Base-by-base conservation (phyloP, 2,113 vertebrate species). In the Phycodurus eques region DNA sequence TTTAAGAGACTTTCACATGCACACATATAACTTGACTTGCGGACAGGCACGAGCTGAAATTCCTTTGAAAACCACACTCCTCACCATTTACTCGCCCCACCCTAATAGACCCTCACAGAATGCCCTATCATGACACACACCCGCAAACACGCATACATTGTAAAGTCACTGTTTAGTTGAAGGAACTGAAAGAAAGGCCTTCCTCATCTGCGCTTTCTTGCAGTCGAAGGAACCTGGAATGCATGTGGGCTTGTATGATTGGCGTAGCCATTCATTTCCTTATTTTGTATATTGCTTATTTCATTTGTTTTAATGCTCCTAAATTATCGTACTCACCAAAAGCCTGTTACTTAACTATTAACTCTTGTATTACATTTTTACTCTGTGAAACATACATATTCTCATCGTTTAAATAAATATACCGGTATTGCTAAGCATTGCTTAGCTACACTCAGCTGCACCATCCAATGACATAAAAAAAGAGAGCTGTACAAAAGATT, bases 151-250 rank as follows among this genome's bases (percentile, higher is more conserved):
- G 39, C 72, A 64, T 75, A 78, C 71, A 76, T 67, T 70, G 67
- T 68, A 64, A 68, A 76, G 72, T 76, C 68, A 46, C 8, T 77
- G 72, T 86, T 86, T 84, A 81, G 80, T 73, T 87, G 75, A 73
- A 75, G 88, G 88, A 89, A 89, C 80, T 85, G 85, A 89, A 88
- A 89, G 80, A 83, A 39, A 80, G 71, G 68, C 70, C 87, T 90
- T 87, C 85, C 84, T 86, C 83, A 79, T 87, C 73, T 71, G 33
- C 67, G 74, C 44, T 74, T 61, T 73, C 72, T 75, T 67, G 57
- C 63, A 66, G 17, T 71, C 46, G 27, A 67, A 47, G 59, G 68
- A 79, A 71, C 61, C 0, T 47, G 66, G 8, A 17, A n/a, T 63
- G 54, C 46, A 68, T 73, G 67, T 62, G 47, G 44, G 60, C 64